Percentiles rank a stretch among this genome's conserved stretches.
Evolutionary conservation across 2,797 vertebrate species (phyloP).

Genomic region (Hoplostethus atlanticus): DNA sequence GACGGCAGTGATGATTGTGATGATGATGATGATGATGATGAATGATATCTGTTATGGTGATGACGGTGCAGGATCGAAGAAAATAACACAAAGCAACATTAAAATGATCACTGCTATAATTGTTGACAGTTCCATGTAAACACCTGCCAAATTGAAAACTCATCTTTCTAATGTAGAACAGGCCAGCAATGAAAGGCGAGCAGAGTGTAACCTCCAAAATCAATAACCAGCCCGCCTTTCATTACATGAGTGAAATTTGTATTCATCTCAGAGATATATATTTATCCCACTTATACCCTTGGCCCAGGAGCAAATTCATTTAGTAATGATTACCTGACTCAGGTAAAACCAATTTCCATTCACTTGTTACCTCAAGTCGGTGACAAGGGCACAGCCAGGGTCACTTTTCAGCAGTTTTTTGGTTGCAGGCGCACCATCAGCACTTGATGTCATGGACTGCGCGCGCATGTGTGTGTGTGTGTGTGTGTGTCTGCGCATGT

Average conservation of each 20-base stretch:
- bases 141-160: constrained; percentile 81
- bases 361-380: constrained; percentile 85
- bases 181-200: constrained; percentile 73
- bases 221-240: constrained; percentile 79
- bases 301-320: constrained; percentile 87
- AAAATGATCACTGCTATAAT: constrained; percentile 53
- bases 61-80: constrained; percentile 50
- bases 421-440: constrained; percentile 82
- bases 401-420: constrained; percentile 89
- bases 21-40: constrained; percentile 45
- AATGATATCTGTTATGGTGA: constrained; percentile 60
- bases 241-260: constrained; percentile 90
- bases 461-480: background rate
- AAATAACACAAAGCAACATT: constrained; percentile 59
- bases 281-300: constrained; percentile 85
- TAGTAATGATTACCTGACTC: constrained; percentile 96
- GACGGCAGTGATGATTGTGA: constrained; percentile 55
- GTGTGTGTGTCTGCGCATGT: background rate
- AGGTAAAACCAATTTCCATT: constrained; percentile 91
- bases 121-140: constrained; percentile 76
- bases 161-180: constrained; percentile 82
- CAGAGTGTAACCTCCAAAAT: constrained; percentile 79
- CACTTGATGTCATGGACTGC: constrained; percentile 84
- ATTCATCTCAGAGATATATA: constrained; percentile 86
- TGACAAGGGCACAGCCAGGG: constrained; percentile 90